Evolutionary conservation across 2,888 invertebrate genomes (phyloP).

Genomic region (Tridacna crocea): DNA sequence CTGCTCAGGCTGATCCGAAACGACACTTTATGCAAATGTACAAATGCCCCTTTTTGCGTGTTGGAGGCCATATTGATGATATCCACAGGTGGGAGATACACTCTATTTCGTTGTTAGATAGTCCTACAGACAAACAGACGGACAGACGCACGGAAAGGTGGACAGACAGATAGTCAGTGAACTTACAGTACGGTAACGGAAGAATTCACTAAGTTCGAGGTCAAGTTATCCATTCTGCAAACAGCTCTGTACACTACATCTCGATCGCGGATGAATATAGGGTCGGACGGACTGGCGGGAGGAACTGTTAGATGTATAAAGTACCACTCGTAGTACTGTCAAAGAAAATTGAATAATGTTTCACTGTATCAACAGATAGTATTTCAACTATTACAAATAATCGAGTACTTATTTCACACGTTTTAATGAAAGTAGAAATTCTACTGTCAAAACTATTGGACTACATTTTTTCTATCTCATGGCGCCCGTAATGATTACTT

Average conservation of each 20-base stretch:
- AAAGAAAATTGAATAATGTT: not conserved
- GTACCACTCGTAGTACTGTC: conserved; percentile 1
- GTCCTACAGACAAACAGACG: not conserved
- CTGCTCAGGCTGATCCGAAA: too few relatives aligned
- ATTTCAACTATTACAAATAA: too few relatives aligned
- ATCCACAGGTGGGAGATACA: not conserved
- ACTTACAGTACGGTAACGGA: not conserved
- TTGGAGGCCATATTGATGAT: not conserved
- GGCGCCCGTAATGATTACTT: too few relatives aligned
- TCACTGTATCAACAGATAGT: not conserved
- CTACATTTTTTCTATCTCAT: too few relatives aligned
- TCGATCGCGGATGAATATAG: not conserved
- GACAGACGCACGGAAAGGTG: not conserved
- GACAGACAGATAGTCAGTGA: not conserved
- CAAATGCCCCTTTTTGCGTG: too few relatives aligned
- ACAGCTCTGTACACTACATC: not conserved
- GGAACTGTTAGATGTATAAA: not conserved
- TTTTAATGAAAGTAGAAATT: too few relatives aligned
- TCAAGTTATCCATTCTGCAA: conserved; percentile 3
- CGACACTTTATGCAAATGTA: too few relatives aligned
- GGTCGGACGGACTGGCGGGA: not conserved
- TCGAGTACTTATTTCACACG: too few relatives aligned
- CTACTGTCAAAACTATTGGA: too few relatives aligned
- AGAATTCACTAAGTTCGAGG: not conserved
- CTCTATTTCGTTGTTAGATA: not conserved